Base-by-base conservation (phyloP, 2,113 vertebrate genomes). In the Gasterosteus nipponicus region DNA sequence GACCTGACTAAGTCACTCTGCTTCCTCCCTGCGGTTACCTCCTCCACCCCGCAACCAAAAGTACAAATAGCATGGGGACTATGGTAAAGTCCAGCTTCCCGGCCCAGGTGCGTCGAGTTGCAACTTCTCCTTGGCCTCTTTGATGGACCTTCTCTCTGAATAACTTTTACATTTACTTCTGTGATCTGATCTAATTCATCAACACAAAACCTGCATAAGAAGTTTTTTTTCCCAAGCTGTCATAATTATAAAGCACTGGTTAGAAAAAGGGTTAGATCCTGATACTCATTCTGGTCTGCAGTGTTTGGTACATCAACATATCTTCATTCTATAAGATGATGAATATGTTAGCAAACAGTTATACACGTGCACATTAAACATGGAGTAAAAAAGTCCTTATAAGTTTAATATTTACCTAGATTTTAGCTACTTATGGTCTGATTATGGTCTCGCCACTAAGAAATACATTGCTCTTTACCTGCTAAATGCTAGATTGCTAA, bases 1-100 rank as follows among this genome's bases (percentile, higher is more conserved):
- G 49, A 69, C 46, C 67, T 81, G 76, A 87, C 66, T 83, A 76
- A 81, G 81, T 76, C 85, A 85, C 84, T 90, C 77, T 79, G 47
- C 87, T 93, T 93, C 88, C 88, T 91, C 84, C 65, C 83, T 84
- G 88, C 75, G 81, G 89, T 90, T 73, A 87, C 84, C 90, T 85
- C 22, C 22, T 1, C 22, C 22, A 26, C 22, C 22, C 22, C 22
- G 22, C 22, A 26, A 26, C 22, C 22, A 26, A 26, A 26, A 26
- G 22, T 26, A 26, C 22, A 26, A 26, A 26, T 26, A 26, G 22
- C 22, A 26, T 26, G 22, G 22, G 22, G 22, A 26, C 22, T 26
- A 26, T 26, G 22, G 22, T 26, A 26, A 26, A 26, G 22, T 26
- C 22, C 22, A 26, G 22, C 22, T 26, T 26, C 1, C 22, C 22